Evolutionary conservation across 2,113 vertebrate genomes (phyloP), one percentile per base, ranked within the genome.

Genomic region (Atherinomorus stipes): DNA sequence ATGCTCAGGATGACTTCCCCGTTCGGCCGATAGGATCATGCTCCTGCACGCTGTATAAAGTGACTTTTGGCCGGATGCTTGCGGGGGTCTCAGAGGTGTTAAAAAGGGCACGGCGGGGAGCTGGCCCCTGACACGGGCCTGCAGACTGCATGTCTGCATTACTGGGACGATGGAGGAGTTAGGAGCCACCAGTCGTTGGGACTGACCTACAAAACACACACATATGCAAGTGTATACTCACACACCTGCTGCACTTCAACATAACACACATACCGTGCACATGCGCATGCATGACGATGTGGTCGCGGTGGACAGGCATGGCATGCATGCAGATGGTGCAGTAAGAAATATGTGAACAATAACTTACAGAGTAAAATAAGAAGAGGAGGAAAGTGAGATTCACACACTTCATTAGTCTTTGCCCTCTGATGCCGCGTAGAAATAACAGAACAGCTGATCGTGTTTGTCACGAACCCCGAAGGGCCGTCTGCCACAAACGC

Each of bases 121-220:
- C 49, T 77, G 69, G 80, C 74, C 79, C 71, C 72, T 77, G 75
- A 83, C 81, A 74, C 38, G 61, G 81, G 68, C 45, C 56, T 50
- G 76, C 64, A 89, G 85, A 90, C 88, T 74, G 80, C 57, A 75
- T 85, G 89, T 93, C 92, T 89, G 84, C 83, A 87, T 92, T 68
- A 74, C 88, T 86, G 70, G 38, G 64, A 69, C 64, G 10, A 68
- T 71, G 80, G 83, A 65, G 11, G 57, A 59, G 73, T 71, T 67
- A 67, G 59, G 70, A 85, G 83, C 72, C 78, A 69, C 54, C 75
- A 84, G 86, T 85, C 78, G 72, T 80, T 60, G 34, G 64, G 57
- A 52, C 53, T 66, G 73, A 83, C 61, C 52, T 71, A 58, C 64
- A 54, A 12, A 16, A 64, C 56, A 37, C 63, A 49, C 26, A 56